Conservation (phyloP, 1,140 invertebrate genomes). For the Magallana gigas region DNA sequence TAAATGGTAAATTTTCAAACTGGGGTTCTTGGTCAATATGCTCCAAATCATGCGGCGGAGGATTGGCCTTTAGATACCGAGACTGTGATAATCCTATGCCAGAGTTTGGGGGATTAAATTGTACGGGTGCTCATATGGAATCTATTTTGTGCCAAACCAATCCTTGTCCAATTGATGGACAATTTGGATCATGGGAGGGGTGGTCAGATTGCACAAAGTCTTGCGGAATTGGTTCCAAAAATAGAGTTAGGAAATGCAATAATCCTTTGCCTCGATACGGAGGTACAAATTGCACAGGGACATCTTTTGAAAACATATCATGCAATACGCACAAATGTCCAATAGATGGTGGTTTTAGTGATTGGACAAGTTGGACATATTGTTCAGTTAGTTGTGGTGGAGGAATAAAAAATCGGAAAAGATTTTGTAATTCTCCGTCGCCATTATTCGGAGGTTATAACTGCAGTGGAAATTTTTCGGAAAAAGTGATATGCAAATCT, state of each 20-base stretch:
- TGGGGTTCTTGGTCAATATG: neutral
- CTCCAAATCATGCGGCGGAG: constrained; percentile 16
- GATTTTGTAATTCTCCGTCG: neutral
- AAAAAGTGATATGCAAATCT: neutral
- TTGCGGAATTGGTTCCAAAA: constrained; percentile 60
- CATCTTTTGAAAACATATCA: neutral
- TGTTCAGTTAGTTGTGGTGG: constrained; percentile 4
- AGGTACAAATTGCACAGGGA: constrained; percentile 63
- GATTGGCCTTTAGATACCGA: neutral
- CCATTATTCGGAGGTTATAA: neutral
- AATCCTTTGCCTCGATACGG: constrained; percentile 61
- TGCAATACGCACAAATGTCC: neutral
- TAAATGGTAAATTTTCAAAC: neutral
- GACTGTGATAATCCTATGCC: neutral
- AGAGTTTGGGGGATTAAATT: neutral
- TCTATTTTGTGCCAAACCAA: neutral
- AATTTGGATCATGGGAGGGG: constrained; percentile 62
- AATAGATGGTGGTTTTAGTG: constrained; percentile 33
- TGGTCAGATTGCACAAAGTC: constrained; percentile 63
- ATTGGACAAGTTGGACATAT: neutral
- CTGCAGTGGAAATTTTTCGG: neutral
- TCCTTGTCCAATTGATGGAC: constrained; percentile 59
- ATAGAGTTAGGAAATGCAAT: constrained; percentile 58
- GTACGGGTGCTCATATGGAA: neutral
- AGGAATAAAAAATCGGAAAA: neutral